A percentile compares a stretch with the other conserved stretches of the same genome.
phyloP scores from a whole-genome alignment of 2,888 invertebrate genomes.

The Andrena chrysosceles region DNA sequence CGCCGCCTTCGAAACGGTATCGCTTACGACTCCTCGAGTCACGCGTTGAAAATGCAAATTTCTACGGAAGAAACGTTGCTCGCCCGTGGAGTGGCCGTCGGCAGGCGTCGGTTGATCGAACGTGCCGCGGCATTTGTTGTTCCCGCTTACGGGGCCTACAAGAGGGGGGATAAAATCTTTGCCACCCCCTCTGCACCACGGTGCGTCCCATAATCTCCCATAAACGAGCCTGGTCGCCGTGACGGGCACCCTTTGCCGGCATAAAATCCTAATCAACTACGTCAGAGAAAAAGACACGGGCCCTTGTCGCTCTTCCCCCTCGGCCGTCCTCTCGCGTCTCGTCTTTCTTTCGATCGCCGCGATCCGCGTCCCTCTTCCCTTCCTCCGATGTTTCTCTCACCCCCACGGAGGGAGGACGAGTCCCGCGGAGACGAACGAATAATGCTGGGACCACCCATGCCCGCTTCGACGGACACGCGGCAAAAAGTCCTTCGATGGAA shows the following conservation, averaged over 20 bases:
- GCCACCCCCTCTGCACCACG: conserved; percentile 67
- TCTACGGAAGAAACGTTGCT: conserved; percentile 22
- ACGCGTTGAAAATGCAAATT: conserved; percentile 68
- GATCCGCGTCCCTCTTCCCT: background rate
- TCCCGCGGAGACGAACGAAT: conserved; percentile 66
- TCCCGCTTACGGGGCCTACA: conserved; percentile 68
- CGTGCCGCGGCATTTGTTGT: conserved; percentile 81
- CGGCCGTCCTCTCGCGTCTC: conserved; percentile 5
- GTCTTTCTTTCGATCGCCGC: conserved; percentile 8
- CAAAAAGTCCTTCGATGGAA: conserved; percentile 68
- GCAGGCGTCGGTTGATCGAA: conserved; percentile 76
- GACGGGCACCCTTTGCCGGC: conserved; percentile 62
- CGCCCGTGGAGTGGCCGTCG: conserved; percentile 48
- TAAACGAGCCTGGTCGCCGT: conserved; percentile 66
- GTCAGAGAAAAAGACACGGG: conserved; percentile 27
- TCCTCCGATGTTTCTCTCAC: conserved; percentile 10
- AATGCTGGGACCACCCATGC: conserved; percentile 69
- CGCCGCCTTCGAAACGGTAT: conserved; percentile 21
- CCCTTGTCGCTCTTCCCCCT: conserved; percentile 25
- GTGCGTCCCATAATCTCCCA: conserved; percentile 75
- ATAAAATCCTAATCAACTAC: conserved; percentile 71
- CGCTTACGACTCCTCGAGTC: conserved; percentile 30
- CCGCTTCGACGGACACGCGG: conserved; percentile 44
- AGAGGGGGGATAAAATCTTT: conserved; percentile 77
- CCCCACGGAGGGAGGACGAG: conserved; percentile 30